Percentiles rank a stretch among this genome's conserved stretches.
phyloP scores from a whole-genome alignment of 2,888 invertebrate species.

The Molorchus minor region DNA sequence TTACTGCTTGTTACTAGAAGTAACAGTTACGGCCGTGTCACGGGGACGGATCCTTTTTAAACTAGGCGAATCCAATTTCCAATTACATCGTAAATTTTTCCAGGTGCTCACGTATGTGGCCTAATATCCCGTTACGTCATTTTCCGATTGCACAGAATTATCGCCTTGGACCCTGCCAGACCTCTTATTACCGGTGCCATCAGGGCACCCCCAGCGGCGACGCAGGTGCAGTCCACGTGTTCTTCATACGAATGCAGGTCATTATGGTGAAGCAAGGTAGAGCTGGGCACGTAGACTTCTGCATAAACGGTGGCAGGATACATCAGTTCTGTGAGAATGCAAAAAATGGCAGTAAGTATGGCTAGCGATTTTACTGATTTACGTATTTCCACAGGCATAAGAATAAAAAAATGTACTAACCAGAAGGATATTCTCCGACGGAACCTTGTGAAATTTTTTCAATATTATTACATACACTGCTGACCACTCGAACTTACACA shows the following conservation, averaged over 20 bases:
- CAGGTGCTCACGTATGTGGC: slow-evolving; percentile 80
- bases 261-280: slow-evolving; percentile 79
- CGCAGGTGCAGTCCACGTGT: slow-evolving; percentile 81
- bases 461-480: no score
- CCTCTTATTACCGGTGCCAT: slow-evolving; percentile 71
- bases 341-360: slow-evolving; percentile 71
- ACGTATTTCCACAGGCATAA: no score
- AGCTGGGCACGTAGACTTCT: slow-evolving; percentile 81
- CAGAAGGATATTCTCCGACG: no score
- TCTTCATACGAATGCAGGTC: slow-evolving; percentile 81
- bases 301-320: slow-evolving; percentile 79
- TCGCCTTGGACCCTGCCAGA: slow-evolving; percentile 78
- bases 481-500: no score
- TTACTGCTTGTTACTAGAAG: no score
- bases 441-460: no score
- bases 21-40: no score
- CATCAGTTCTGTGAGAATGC: slow-evolving; percentile 80
- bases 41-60: no score
- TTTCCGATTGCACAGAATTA: slow-evolving; percentile 77
- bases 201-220: slow-evolving; percentile 73
- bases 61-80: no score
- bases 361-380: no score
- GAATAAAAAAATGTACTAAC: no score
- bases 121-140: slow-evolving; percentile 76
- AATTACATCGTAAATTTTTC: slow-evolving; percentile 15